Conservation (phyloP, 2,797 vertebrate species). For the Margarornis squamiger region DNA sequence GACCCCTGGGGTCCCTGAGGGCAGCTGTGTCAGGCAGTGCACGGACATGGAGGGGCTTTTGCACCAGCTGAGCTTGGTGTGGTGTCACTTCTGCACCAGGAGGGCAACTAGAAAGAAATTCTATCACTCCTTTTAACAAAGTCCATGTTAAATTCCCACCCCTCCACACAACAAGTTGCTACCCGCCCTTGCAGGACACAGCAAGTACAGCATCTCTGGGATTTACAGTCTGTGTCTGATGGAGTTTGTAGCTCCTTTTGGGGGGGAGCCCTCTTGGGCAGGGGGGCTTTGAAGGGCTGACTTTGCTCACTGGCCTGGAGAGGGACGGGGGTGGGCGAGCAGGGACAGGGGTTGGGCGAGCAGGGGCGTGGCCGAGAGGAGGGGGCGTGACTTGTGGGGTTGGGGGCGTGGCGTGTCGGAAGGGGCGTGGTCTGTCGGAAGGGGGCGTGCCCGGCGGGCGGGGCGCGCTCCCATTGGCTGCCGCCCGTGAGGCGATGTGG, state of each 20-base stretch:
- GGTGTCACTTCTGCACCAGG: background rate
- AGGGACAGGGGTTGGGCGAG: too few species aligned
- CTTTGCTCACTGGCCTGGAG: background rate
- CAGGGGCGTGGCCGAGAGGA: too few species aligned
- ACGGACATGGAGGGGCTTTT: background rate
- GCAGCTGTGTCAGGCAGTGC: background rate
- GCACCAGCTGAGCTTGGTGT: background rate
- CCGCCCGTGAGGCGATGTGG: background rate
- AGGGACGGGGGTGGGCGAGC: background rate
- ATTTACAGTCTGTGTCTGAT: background rate
- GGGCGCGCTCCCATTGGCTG: background rate
- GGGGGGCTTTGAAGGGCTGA: background rate
- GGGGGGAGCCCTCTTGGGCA: background rate
- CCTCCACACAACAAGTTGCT: background rate
- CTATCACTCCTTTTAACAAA: background rate
- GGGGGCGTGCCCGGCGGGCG: too few species aligned
- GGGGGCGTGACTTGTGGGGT: too few species aligned
- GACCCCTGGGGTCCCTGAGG: rapidly evolving
- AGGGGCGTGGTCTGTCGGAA: too few species aligned
- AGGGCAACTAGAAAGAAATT: background rate
- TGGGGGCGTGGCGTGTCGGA: too few species aligned
- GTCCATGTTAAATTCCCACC: background rate
- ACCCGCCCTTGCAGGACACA: background rate
- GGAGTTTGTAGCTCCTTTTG: background rate
- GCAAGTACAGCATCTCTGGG: background rate